Evolutionary conservation across 2,888 invertebrate species (phyloP).

Genomic region (Bombylius major): DNA sequence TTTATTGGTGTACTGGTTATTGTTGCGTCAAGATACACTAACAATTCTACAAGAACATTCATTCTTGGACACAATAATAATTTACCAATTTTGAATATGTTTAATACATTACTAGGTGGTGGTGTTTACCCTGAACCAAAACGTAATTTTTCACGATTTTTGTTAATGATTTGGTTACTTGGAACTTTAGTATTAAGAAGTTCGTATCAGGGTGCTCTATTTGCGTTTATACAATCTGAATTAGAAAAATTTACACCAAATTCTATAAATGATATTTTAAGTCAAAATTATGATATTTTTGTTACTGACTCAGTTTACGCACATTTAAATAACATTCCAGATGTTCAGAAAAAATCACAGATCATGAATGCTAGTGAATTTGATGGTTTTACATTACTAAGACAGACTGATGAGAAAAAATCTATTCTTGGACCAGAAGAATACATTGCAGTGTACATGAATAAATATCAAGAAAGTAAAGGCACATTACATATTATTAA

Average conservation of each 20-base stretch:
- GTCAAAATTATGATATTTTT: constrained; percentile 19
- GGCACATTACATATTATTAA: not conserved
- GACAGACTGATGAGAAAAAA: not conserved
- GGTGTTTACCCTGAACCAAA: constrained; percentile 16
- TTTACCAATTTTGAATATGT: constrained; percentile 18
- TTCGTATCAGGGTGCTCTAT: constrained; percentile 22
- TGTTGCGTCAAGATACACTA: not conserved
- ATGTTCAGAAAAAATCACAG: constrained; percentile 11
- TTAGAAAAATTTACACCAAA: constrained; percentile 20
- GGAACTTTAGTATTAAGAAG: constrained; percentile 21
- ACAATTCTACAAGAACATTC: not conserved
- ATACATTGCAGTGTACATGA: not conserved
- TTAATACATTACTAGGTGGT: constrained; percentile 19
- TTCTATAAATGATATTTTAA: constrained; percentile 19
- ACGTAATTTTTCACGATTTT: constrained; percentile 19
- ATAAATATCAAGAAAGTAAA: not conserved
- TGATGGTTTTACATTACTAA: not conserved
- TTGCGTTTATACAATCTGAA: constrained; percentile 23
- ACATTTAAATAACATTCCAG: constrained; percentile 18
- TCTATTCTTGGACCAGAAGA: not conserved
- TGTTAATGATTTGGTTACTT: constrained; percentile 24
- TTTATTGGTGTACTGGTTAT: not conserved
- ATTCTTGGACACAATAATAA: constrained; percentile 14
- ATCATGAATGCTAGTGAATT: not conserved
- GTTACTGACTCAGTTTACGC: constrained; percentile 17